These are phyloP conservation scores for Craterocephalus amniculus DNA, from an alignment of 2,797 vertebrate genomes.

Conservation along the genomic window DNA sequence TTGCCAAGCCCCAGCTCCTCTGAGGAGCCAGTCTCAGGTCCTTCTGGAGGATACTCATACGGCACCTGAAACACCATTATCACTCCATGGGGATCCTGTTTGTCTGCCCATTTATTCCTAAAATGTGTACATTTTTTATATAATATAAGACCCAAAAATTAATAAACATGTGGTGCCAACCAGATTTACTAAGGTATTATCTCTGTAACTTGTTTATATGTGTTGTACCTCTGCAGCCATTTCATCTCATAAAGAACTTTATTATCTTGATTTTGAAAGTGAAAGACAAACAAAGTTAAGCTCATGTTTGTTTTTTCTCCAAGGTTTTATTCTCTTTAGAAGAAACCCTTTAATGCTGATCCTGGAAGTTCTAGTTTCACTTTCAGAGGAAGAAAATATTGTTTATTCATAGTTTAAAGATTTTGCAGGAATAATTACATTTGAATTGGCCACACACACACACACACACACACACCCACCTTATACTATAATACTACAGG, in stretches of 20 bases:
- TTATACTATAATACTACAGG: neutral
- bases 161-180: neutral
- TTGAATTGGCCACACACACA: too few species aligned
- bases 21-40: conserved; percentile 44
- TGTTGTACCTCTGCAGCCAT: neutral
- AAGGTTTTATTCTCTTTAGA: neutral
- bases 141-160: neutral
- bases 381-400: neutral
- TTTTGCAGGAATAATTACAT: too few species aligned
- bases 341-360: neutral
- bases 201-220: neutral
- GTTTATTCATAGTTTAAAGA: neutral
- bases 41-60: conserved; percentile 34
- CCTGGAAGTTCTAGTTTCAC: neutral
- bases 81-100: neutral
- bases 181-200: neutral
- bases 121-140: neutral
- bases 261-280: neutral
- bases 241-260: neutral
- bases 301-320: neutral
- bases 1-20: conserved; percentile 67
- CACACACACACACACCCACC: too few species aligned
- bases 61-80: conserved; percentile 55
- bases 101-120: neutral
- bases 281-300: neutral